Evolutionary conservation across 2,888 invertebrate species (phyloP), one percentile per base, ranked within the genome.

Genomic region (Dusona sp.): DNA sequence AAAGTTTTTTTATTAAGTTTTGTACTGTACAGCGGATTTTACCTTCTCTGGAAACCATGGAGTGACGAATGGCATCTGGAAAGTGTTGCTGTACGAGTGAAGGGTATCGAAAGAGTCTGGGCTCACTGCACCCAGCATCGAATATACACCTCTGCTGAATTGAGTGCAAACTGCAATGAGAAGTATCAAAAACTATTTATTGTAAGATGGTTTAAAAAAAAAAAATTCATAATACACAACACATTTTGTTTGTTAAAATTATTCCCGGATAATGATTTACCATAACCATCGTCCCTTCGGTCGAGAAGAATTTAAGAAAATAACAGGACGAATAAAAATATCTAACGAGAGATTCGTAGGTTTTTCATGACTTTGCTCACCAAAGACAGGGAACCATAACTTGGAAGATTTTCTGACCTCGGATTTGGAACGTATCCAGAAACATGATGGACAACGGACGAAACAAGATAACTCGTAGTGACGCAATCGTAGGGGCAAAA

Each of bases 41-140:
- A 97, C 97, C 96, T 98, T 98, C 94, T 98, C 98, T 0, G 98
- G 98, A 93, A 98, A 98, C 98, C 98, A 98, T 19, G 98, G 98
- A 68, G 98, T 98, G 87, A 98, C 97, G 94, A 98, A 98, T 57
- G 98, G 98, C 97, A 98, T 98, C 95, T 98, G 98, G 94, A 98
- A 98, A 75, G 98, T 98, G 94, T 98, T 98, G 92, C 98, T 98
- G 95, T 98, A 98, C 29, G 98, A 98, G 94, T 98, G 98, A 77
- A 98, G 95, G 7, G 98, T 98, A 95, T 98, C 98, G 94, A 98
- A 98, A n/a, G 98, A 98, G 93, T 98, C 98, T 57, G 98, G 98
- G 78, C 98, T 97, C 67, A 98, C 98, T 13, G 98, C 98, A 9
- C 98, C 98, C 90, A 98, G 95, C 97, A 98, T 97, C 0, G 98